Conservation (phyloP, 2,888 invertebrate species). For the Drosophila niveifrons region DNA sequence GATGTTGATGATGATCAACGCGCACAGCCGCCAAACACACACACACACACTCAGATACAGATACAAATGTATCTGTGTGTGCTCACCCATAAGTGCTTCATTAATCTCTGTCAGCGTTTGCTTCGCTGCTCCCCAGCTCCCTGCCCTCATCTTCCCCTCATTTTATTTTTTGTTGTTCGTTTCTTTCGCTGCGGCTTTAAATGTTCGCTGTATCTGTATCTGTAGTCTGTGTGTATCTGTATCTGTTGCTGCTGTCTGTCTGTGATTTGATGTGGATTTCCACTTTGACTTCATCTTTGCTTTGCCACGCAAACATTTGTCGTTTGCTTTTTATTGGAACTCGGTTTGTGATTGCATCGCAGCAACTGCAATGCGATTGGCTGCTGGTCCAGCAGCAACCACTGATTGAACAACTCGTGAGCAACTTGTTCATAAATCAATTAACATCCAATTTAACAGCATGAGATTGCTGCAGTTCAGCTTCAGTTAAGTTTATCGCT, state of each 20-base stretch:
- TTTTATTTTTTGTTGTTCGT: constrained; percentile 45
- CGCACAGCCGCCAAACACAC: constrained; percentile 57
- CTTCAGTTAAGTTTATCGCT: too few species aligned
- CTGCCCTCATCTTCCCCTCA: neutral
- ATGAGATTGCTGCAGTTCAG: too few species aligned
- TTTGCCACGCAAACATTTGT: constrained; percentile 1
- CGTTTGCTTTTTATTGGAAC: constrained; percentile 41
- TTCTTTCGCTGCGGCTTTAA: constrained; percentile 42
- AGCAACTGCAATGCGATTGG: constrained; percentile 46
- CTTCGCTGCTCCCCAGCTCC: constrained; percentile 14
- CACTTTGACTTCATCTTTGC: constrained; percentile 53
- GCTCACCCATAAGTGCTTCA: constrained; percentile 80
- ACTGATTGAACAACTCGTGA: neutral
- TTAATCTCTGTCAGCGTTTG: constrained; percentile 78
- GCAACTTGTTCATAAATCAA: too few species aligned
- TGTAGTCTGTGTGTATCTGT: constrained; percentile 31
- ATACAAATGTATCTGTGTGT: constrained; percentile 31
- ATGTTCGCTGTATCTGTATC: constrained; percentile 40
- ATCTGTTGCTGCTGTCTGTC: constrained; percentile 34
- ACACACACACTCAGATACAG: constrained; percentile 38
- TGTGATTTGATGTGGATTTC: constrained; percentile 60
- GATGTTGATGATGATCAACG: constrained; percentile 33
- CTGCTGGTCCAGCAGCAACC: constrained; percentile 4
- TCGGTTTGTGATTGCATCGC: constrained; percentile 23
- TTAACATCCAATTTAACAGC: too few species aligned